A percentile compares a stretch with the other conserved stretches of the same genome.
Evolutionary conservation across 2,797 vertebrate species (phyloP).

Genomic region (Dromococcyx pavoninus): DNA sequence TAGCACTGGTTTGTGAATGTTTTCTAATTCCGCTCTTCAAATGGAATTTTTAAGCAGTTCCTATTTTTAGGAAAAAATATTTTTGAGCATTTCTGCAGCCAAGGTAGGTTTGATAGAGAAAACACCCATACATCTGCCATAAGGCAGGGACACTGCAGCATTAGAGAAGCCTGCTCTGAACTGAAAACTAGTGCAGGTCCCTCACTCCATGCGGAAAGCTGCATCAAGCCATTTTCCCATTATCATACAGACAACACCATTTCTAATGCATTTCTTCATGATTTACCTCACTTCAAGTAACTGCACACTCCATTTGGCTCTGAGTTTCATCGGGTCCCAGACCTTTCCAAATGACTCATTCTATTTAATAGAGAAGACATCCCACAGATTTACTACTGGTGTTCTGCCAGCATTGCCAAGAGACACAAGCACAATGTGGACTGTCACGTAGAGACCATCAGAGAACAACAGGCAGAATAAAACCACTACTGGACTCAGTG

Average conservation of each 20-base stretch:
- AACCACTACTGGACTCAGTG: not conserved
- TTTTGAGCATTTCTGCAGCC: not conserved
- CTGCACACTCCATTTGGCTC: not conserved
- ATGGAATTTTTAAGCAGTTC: not conserved
- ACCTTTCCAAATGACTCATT: not conserved
- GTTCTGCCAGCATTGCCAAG: too few species aligned
- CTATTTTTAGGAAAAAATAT: not conserved
- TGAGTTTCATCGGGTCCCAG: not conserved
- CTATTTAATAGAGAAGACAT: too few species aligned
- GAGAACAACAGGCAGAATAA: not conserved
- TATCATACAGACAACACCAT: not conserved
- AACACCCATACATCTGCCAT: not conserved
- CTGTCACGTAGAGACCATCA: not conserved
- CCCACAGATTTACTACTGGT: not conserved
- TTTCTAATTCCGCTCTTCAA: not conserved
- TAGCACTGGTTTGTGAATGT: not conserved
- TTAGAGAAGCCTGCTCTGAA: not conserved
- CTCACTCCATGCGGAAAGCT: not conserved
- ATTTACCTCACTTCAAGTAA: not conserved
- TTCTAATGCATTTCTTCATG: not conserved
- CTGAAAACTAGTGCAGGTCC: rapidly evolving
- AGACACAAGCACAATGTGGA: rapidly evolving
- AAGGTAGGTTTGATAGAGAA: not conserved
- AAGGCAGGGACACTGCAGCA: not conserved
- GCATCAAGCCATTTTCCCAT: not conserved